phyloP scores from a whole-genome alignment of 2,888 invertebrate species.

The Eupithecia subfuscata region DNA sequence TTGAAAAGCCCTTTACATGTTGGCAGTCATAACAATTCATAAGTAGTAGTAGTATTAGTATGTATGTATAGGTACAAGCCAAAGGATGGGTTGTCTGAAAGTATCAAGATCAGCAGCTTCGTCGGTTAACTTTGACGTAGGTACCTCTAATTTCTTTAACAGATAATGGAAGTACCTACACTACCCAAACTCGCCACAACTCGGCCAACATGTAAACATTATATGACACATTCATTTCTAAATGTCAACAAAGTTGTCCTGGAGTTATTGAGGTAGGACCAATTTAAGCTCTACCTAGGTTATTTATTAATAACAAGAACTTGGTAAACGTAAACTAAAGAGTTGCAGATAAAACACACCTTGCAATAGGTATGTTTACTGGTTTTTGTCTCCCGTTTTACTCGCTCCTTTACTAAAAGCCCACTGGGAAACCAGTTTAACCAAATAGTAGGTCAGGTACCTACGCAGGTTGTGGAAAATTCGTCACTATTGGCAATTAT shows the following conservation, averaged over 20 bases:
- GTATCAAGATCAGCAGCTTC: too few relatives aligned
- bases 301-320: conserved; percentile 3
- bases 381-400: neutral
- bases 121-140: too few relatives aligned
- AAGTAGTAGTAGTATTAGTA: too few relatives aligned
- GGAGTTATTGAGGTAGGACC: neutral
- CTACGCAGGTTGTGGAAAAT: neutral
- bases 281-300: neutral
- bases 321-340: conserved; percentile 13
- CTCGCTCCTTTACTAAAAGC: neutral
- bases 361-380: conserved; percentile 15
- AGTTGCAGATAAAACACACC: conserved; percentile 32
- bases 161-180: too few relatives aligned
- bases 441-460: neutral
- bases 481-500: neutral
- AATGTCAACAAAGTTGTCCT: neutral
- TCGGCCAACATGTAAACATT: neutral
- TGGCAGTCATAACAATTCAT: neutral
- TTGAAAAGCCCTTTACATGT: too few relatives aligned
- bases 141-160: neutral
- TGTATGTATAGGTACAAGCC: too few relatives aligned
- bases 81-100: too few relatives aligned
- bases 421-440: neutral
- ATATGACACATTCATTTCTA: neutral
- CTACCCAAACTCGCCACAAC: neutral